phyloP scores from a whole-genome alignment of 2,888 invertebrate genomes.

The Ormyrus pomaceus region DNA sequence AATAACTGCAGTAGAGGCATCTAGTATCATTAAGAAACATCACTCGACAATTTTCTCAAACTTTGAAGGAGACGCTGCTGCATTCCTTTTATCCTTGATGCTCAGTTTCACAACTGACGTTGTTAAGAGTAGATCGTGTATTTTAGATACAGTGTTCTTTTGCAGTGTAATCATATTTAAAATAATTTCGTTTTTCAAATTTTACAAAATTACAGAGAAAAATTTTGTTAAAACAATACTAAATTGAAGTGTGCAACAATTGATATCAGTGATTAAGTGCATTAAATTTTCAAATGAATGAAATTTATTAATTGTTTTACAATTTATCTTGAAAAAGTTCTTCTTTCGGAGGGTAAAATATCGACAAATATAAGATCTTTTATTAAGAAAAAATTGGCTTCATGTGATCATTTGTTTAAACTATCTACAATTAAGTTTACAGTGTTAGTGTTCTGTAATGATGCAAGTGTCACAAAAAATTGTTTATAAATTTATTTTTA shows the following conservation, averaged over 20 bases:
- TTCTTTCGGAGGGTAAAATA: no score
- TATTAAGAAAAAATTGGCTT: no score
- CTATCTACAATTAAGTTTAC: no score
- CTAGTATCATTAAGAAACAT: background rate
- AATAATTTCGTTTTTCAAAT: constrained; percentile 9
- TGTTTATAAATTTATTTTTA: background rate
- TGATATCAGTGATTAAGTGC: background rate
- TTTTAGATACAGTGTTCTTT: background rate
- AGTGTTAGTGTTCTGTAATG: no score
- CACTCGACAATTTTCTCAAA: background rate
- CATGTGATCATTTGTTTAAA: no score
- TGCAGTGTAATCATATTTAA: constrained; percentile 1
- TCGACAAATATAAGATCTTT: no score
- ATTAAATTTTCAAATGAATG: background rate
- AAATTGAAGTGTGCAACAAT: background rate
- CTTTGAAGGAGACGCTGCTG: constrained; percentile 53
- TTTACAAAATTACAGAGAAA: background rate
- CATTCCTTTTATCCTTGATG: constrained; percentile 56
- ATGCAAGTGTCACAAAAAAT: no score
- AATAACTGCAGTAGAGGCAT: constrained; percentile 6
- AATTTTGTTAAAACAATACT: background rate
- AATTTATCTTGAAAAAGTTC: background rate
- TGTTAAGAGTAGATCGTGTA: constrained; percentile 54
- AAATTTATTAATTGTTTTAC: background rate
- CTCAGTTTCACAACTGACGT: constrained; percentile 61